Conservation (phyloP, 2,888 invertebrate species). For the Drosophila incognita region DNA sequence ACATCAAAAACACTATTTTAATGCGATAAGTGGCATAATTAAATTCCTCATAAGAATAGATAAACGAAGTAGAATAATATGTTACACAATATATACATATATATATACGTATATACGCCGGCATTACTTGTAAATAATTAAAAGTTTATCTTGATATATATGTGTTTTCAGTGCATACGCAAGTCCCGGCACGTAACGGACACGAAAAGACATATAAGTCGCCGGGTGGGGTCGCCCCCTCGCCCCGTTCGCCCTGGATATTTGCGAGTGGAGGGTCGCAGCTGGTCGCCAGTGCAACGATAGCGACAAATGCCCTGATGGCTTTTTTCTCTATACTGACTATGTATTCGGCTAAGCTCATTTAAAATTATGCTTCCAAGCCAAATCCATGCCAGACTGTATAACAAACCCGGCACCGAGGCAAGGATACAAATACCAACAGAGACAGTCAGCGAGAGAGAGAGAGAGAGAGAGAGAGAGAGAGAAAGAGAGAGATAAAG, state of each 20-base stretch:
- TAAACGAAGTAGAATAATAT: neutral
- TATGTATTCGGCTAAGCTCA: conserved; percentile 66
- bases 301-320: conserved; percentile 61
- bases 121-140: conserved; percentile 5
- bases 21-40: neutral
- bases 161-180: conserved; percentile 78
- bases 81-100: neutral
- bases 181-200: conserved; percentile 81
- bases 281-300: conserved; percentile 45
- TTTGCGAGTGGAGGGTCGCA: conserved; percentile 74
- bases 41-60: neutral
- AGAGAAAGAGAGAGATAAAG: neutral
- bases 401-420: conserved; percentile 10
- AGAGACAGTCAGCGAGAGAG: neutral
- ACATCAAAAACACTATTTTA: neutral
- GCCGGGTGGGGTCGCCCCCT: conserved; percentile 76
- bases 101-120: neutral
- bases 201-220: conserved; percentile 82
- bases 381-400: conserved; percentile 46
- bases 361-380: conserved; percentile 66
- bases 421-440: conserved; percentile 13
- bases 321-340: conserved; percentile 63
- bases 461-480: neutral
- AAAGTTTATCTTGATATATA: conserved; percentile 16
- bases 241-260: conserved; percentile 83